Conservation (phyloP, 2,113 vertebrate species). For the Eulemur rufifrons region DNA sequence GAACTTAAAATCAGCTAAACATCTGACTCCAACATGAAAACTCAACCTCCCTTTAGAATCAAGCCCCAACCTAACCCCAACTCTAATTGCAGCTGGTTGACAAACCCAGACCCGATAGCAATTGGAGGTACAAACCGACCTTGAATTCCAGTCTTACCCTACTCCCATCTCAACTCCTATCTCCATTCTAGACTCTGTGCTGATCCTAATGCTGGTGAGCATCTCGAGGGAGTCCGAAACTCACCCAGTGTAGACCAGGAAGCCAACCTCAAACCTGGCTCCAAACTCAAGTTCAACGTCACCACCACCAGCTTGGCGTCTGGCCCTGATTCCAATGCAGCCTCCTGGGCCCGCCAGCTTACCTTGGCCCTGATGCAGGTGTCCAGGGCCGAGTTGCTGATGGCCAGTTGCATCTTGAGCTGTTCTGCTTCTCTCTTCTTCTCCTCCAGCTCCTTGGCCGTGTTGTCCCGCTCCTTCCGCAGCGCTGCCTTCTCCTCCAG, state of each 20-base stretch:
- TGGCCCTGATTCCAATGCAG: rapidly evolving
- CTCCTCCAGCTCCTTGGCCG: constrained; percentile 51
- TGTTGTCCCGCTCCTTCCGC: constrained; percentile 27
- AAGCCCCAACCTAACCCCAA: neutral
- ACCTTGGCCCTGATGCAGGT: constrained; percentile 75
- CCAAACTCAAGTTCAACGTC: neutral
- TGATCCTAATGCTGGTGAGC: neutral
- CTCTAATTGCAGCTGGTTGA: neutral
- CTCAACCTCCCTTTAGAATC: neutral
- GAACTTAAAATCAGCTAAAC: neutral
- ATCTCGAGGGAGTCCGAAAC: neutral
- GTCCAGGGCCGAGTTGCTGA: neutral
- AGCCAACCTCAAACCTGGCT: neutral
- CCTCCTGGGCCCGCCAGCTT: rapidly evolving
- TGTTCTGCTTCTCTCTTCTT: neutral
- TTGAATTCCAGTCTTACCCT: too few relatives aligned
- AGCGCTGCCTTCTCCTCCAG: constrained; percentile 56
- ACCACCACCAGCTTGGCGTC: neutral
- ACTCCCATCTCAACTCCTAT: neutral
- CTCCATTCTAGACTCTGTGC: neutral
- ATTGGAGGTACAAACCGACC: too few relatives aligned
- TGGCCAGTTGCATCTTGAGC: neutral
- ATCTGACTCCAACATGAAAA: neutral
- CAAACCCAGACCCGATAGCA: too few relatives aligned
- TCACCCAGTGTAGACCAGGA: too few relatives aligned